Evolutionary conservation across 2,113 vertebrate species (phyloP), one percentile per base, ranked within the genome.

Genomic region (Pipa parva): DNA sequence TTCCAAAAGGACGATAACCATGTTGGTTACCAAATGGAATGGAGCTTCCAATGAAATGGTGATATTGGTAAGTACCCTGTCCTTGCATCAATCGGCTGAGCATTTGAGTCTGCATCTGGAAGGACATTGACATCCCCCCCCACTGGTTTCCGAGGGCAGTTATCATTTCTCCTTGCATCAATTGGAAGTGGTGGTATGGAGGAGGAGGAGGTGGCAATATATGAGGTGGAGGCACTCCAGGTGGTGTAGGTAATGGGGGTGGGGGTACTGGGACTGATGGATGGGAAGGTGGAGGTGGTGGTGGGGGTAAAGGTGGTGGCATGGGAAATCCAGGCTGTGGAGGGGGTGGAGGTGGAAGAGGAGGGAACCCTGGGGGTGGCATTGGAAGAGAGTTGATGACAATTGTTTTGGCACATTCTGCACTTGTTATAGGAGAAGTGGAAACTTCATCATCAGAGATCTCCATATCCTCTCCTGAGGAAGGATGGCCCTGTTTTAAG

Each of bases 21-120:
- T 88, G 89, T 7, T 90, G 80, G 3, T 89, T 88, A 24, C 88
- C 87, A 1, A 95, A 97, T 39, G 88, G 92, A 76, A 91, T 82
- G 0, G 88, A 79, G 0, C 86, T 83, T 0, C 88, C 87, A 78
- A 97, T 81, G 75, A 90, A 96, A 11, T 92, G 95, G 10, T 92
- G 95, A 15, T 94, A 97, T 7, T 83, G 86, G 71, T 92, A 97
- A 0, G 88, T 81, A 20, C 93, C 89, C 55, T 97, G 87, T 0
- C 88, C 93, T 54, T 98, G 97, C 78, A 95, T 93, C 80, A 99
- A 93, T 33, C 96, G 95, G 80, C 95, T 99, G 76, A 99, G 76
- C 94, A 99, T 94, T 87, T 99, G 97, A 0, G 96, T 97, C 78
- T 99, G 96, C 97, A 99, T 99, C 83, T 99, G 97, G 84, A 99